Percentiles rank a stretch among this genome's conserved stretches.
Evolutionary conservation across 1,140 invertebrate genomes (phyloP).

Genomic region (Aradophagus sp.): DNA sequence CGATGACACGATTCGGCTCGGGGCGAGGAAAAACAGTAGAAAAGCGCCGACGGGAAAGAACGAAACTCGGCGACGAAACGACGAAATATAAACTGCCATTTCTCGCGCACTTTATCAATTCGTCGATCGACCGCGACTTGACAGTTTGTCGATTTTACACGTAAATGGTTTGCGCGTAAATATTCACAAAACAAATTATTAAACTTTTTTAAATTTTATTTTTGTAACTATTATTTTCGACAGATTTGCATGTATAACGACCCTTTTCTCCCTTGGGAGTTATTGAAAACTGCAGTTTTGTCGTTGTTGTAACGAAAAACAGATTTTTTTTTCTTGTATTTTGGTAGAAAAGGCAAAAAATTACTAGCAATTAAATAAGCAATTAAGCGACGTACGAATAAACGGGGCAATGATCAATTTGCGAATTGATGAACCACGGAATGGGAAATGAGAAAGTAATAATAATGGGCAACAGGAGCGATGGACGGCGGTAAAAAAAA

Average conservation of each 20-base stretch:
- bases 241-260: no score
- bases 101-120: slow-evolving; percentile 55
- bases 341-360: no score
- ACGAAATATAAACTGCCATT: slow-evolving; percentile 45
- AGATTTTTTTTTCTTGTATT: no score
- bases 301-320: no score
- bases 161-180: no score
- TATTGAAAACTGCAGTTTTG: no score
- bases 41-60: slow-evolving; percentile 3
- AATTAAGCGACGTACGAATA: slow-evolving; percentile 15
- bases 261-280: no score
- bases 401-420: slow-evolving; percentile 6
- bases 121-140: slow-evolving; percentile 48
- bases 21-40: slow-evolving; percentile 17
- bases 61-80: slow-evolving; percentile 24
- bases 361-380: no score
- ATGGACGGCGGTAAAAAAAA: slow-evolving; percentile 18
- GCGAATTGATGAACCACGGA: neutral
- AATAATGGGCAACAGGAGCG: neutral
- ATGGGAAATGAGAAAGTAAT: neutral
- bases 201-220: no score
- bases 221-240: no score
- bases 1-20: slow-evolving; percentile 29
- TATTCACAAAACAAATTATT: no score
- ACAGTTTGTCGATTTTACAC: neutral